Base-by-base conservation (phyloP, 2,797 vertebrate genomes). In the Cottoperca gobio region DNA sequence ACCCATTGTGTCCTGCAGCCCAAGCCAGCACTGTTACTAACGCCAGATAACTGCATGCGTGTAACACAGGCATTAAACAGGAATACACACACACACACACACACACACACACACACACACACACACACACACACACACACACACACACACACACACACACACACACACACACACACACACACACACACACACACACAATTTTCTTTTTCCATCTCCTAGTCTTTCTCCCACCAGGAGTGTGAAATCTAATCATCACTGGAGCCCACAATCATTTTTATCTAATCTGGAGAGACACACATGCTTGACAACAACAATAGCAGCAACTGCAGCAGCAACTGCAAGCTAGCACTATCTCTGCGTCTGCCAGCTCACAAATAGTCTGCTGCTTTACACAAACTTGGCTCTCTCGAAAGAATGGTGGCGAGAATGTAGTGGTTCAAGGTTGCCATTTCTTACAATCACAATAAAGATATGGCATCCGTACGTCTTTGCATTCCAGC, bases 201-300 rank as follows among this genome's bases (percentile, higher is more conserved):
- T 75, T 68, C 42, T 57, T 46, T 68, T 76, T 70, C 73, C 46
- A 65, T 85, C 76, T 78, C 76, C 75, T 39, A 13, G 65, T 78
- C 69, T 75, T 86, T 88, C 86, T 89, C 83, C 69, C 61, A 81
- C 79, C 74, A 68, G 26, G 35, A 87, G 84, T 90, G 84, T 90
- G 83, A 92, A 91, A 91, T 92, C 81, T 91, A 91, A 90, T 93
- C 89, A 88, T 85, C 67, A 78, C 81, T 70, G 71, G 78, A 82
- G 81, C 84, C 79, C 77, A 69, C 86, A 86, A 87, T 88, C 85
- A 83, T 86, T 92, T 88, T 79, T 86, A 83, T 92, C 89, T 91
- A 85, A 88, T 92, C 86, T 84, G 69, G 70, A 86, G 72, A 82
- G 62, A 52, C 81, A 78, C 86, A 79, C 78, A 77, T 45, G 79